phyloP scores from a whole-genome alignment of 2,888 invertebrate species.

The Leptopilina drosophilae region DNA sequence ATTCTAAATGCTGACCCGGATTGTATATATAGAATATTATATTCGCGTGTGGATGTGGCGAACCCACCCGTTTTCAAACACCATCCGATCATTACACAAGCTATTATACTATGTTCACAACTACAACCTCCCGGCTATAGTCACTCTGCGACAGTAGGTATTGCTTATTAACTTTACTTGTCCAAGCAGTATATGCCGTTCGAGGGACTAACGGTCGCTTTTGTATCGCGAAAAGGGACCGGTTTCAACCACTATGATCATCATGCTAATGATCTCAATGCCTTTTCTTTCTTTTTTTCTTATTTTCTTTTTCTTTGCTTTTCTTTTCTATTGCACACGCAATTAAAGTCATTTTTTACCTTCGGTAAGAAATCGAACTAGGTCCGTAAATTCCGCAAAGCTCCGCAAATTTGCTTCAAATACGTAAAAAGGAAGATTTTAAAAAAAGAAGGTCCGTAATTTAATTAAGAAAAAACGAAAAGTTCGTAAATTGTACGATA shows the following conservation, averaged over 20 bases:
- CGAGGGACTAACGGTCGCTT: conserved; percentile 65
- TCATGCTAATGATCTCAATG: conserved; percentile 28
- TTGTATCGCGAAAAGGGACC: conserved; percentile 64
- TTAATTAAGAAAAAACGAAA: too few relatives aligned
- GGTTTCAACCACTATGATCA: conserved; percentile 65
- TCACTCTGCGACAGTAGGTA: conserved; percentile 61
- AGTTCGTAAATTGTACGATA: too few relatives aligned
- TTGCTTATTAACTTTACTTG: conserved; percentile 74
- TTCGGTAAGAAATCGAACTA: too few relatives aligned
- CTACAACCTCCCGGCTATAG: conserved; percentile 52
- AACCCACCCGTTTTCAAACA: conserved; percentile 40
- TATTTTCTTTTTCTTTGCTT: too few relatives aligned
- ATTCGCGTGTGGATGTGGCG: conserved; percentile 27
- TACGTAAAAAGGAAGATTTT: too few relatives aligned
- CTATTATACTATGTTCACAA: conserved; percentile 58
- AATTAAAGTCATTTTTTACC: too few relatives aligned
- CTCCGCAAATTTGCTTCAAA: too few relatives aligned
- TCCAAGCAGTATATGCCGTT: conserved; percentile 60
- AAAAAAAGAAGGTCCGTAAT: too few relatives aligned
- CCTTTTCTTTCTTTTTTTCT: neutral
- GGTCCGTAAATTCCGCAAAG: too few relatives aligned
- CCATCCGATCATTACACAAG: conserved; percentile 55
- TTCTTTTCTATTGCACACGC: too few relatives aligned
- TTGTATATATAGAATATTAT: conserved; percentile 39
- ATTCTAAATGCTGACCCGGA: conserved; percentile 41